These are phyloP conservation scores for Propithecus coquereli DNA, from an alignment of 2,113 vertebrate species.

Conservation along the genomic window DNA sequence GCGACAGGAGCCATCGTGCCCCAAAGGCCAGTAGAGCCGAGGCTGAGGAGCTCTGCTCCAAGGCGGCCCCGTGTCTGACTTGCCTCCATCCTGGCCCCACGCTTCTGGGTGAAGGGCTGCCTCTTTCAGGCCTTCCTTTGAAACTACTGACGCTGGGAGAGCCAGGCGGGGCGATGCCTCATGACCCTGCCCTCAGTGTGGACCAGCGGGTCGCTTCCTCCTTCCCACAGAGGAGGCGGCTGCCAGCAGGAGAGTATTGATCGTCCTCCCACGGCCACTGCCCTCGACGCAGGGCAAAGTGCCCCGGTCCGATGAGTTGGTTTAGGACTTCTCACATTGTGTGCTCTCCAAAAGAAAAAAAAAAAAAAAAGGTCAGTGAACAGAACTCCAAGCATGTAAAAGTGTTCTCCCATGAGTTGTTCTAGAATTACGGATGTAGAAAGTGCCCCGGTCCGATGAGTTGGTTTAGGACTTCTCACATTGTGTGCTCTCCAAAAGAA, in stretches of 20 bases:
- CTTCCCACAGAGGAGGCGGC: background rate
- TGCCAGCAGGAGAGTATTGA: too few relatives aligned
- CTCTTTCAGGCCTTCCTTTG: background rate
- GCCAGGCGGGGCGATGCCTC: background rate
- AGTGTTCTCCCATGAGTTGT: background rate
- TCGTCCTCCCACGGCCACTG: accelerated
- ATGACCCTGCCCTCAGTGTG: background rate
- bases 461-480: background rate
- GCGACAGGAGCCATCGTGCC: too few relatives aligned
- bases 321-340: background rate
- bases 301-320: accelerated
- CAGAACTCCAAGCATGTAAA: background rate
- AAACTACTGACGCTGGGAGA: background rate
- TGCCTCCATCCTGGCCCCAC: too few relatives aligned
- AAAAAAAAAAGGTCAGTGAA: background rate
- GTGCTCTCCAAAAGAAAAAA: background rate
- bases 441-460: accelerated
- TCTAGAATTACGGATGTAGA: background rate
- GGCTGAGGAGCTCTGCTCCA: background rate
- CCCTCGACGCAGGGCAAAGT: background rate
- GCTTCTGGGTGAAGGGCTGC: background rate
- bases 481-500: background rate
- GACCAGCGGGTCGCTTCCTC: accelerated
- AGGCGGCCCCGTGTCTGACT: accelerated
- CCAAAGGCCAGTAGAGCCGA: accelerated